phyloP scores from a whole-genome alignment of 2,888 invertebrate species.

The Carpatolechia fugitivella region DNA sequence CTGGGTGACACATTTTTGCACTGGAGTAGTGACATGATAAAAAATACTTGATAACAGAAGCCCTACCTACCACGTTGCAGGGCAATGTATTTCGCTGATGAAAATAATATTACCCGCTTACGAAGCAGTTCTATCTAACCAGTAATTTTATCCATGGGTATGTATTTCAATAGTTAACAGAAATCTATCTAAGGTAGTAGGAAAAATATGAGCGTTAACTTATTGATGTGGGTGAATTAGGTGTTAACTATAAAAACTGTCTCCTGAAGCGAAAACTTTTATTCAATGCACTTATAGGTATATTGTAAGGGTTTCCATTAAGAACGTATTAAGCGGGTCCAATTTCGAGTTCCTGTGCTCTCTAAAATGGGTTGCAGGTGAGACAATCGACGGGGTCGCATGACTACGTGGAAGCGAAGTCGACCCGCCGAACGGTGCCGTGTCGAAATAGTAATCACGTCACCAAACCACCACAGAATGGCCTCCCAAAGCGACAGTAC shows the following conservation, averaged over 20 bases:
- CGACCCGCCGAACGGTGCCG: constrained; percentile 24
- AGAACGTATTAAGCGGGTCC: background rate
- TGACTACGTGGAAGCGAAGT: constrained; percentile 61
- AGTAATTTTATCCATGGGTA: no score
- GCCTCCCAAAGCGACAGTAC: background rate
- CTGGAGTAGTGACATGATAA: constrained; percentile 25
- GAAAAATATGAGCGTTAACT: no score
- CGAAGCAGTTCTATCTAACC: no score
- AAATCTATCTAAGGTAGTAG: no score
- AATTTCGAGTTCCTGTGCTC: background rate
- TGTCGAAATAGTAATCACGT: constrained; percentile 34
- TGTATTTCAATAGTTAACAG: no score
- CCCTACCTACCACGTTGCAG: constrained; percentile 25
- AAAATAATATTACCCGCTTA: no score
- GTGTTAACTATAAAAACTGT: no score
- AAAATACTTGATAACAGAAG: constrained; percentile 30
- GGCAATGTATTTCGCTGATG: background rate
- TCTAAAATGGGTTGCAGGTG: background rate
- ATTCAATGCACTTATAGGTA: no score
- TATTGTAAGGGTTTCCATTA: background rate
- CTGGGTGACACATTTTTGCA: constrained; percentile 50
- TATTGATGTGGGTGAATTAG: no score
- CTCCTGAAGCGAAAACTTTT: no score
- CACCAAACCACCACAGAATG: background rate
- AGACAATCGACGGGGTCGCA: constrained; percentile 33